Evolutionary conservation across 2,113 vertebrate species (phyloP), one percentile per base, ranked within the genome.

Genomic region (Corythornis vintsioides): DNA sequence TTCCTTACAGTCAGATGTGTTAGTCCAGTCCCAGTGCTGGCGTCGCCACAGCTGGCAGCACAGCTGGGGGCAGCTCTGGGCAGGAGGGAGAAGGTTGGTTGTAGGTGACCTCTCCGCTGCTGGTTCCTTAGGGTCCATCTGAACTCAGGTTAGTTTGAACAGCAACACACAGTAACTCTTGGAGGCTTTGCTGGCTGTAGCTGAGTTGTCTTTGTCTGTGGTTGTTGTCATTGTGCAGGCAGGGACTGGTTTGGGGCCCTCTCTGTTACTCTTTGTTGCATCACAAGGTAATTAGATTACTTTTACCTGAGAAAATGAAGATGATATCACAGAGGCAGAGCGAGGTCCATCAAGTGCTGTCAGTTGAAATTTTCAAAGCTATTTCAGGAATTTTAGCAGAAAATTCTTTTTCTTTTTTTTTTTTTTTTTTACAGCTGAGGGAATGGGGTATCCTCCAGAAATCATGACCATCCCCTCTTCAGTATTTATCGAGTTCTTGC

Each of bases 121-220:
- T 22, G 45, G 47, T 11, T 66, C 3, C 0, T 40, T 25, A 8
- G 33, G n/a, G 40, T 33, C 61, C 1, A 0, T 3, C 1, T 1
- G 0, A 0, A 0, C 71, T 19, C 1, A 3, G 24, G 17, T 4
- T 28, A 42, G 21, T 53, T n/a, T 26, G 38, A 35, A 35, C 40
- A 69, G 53, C 31, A 9, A 1, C 31, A 2, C 22, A 12, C 26
- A 0, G 1, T 19, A 50, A 1, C 19, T 31, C 71, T 17, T 1
- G 0, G 77, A 26, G 66, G 40, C 43, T 45, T 66, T 3, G 2
- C 75, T 8, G 50, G 3, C 0, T 21, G 0, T 13, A 11, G 31
- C 35, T 25, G 38, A 29, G 29, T 65, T 0, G 0, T 45, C 53
- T 65, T 56, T 22, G 22, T 13, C 67, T 0, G 0, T 0, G 18